These are phyloP conservation scores for Listronotus oregonensis DNA, from an alignment of 1,140 invertebrate genomes.

Conservation along the genomic window DNA sequence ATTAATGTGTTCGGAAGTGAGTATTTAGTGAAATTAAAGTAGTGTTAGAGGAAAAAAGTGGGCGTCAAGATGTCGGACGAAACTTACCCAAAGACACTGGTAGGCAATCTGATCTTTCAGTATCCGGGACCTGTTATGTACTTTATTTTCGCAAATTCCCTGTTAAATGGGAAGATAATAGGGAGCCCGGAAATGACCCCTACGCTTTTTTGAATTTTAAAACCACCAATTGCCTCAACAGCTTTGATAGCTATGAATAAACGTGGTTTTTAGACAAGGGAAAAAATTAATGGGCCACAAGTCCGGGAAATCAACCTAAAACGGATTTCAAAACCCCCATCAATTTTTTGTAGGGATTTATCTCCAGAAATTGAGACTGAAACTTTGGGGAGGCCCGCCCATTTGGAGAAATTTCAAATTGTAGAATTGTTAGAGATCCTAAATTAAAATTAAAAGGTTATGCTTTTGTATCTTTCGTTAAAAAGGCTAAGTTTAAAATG, in stretches of 20 bases:
- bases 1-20: conserved; percentile 31
- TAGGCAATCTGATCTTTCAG: conserved; percentile 92
- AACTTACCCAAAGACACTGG: conserved; percentile 85
- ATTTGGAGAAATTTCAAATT: conserved; percentile 93
- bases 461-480: conserved; percentile 98
- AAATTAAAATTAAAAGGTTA: conserved; percentile 99
- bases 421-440: conserved; percentile 96
- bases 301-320: conserved; percentile 96
- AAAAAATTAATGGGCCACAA: conserved; percentile 99
- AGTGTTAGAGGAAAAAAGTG: conserved; percentile 26
- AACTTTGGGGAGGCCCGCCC: conserved; percentile 82
- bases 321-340: conserved; percentile 86
- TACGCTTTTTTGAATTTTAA: conserved; percentile 97
- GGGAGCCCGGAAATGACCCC: conserved; percentile 94
- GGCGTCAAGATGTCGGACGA: conserved; percentile 67
- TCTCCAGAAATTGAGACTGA: conserved; percentile 92
- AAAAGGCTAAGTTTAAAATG: conserved; percentile 98
- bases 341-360: conserved; percentile 94
- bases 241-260: conserved; percentile 98
- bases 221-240: conserved; percentile 90
- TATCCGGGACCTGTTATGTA: conserved; percentile 90
- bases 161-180: conserved; percentile 98
- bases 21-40: conserved; percentile 32
- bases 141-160: conserved; percentile 92
- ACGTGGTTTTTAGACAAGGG: conserved; percentile 93